Evolutionary conservation across 2,888 invertebrate genomes (phyloP).

Genomic region (Acrobasis repandana): DNA sequence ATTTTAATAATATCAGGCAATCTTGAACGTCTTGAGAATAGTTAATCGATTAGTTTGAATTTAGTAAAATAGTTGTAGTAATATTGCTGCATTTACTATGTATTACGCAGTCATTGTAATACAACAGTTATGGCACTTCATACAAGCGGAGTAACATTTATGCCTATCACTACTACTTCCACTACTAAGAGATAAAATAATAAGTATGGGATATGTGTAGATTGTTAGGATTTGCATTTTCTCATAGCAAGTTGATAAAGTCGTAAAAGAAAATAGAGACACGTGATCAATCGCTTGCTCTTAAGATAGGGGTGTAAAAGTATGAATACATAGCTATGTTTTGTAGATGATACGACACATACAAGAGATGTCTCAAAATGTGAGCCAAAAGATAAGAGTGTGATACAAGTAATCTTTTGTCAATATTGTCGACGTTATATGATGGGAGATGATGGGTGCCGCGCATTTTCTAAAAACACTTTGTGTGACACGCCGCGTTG

Average conservation of each 20-base stretch:
- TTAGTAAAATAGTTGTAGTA: too few relatives aligned
- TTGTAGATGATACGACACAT: slow-evolving; percentile 13
- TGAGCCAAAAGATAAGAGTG: slow-evolving; percentile 59
- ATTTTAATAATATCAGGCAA: neutral
- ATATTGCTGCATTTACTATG: too few relatives aligned
- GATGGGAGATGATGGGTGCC: slow-evolving; percentile 47
- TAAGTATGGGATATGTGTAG: too few relatives aligned
- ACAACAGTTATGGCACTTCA: too few relatives aligned
- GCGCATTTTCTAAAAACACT: slow-evolving; percentile 54
- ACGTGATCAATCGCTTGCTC: slow-evolving; percentile 4
- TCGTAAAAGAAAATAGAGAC: slow-evolving; percentile 7
- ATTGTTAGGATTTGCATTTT: neutral
- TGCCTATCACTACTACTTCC: too few relatives aligned
- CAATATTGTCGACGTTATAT: slow-evolving; percentile 64
- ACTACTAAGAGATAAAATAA: too few relatives aligned
- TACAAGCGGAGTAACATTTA: too few relatives aligned
- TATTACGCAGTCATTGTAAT: too few relatives aligned
- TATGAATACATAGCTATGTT: slow-evolving; percentile 4
- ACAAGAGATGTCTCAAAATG: slow-evolving; percentile 41
- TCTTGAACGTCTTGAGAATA: too few relatives aligned
- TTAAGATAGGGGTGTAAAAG: slow-evolving; percentile 20
- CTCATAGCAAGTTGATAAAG: slow-evolving; percentile 1
- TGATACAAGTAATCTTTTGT: slow-evolving; percentile 67
- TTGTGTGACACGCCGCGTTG: slow-evolving; percentile 36
- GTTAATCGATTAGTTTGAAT: too few relatives aligned